Evolutionary conservation across 1,140 invertebrate genomes (phyloP).

Genomic region (Drosophila tsacasi): DNA sequence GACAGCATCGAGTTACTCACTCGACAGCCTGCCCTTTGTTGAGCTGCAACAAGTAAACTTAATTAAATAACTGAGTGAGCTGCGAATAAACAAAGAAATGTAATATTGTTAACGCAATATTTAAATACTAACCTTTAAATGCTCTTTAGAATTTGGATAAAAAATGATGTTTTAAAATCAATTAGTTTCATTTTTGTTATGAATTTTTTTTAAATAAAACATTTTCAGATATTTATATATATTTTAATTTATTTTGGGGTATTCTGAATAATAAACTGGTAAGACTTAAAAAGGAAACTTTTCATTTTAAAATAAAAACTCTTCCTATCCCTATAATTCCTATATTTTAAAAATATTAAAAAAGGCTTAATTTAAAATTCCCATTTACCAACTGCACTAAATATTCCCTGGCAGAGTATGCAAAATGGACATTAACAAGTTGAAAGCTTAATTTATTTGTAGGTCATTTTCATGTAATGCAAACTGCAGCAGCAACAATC

Average conservation of each 20-base stretch:
- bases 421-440: constrained; percentile 40
- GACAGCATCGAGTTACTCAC: constrained; percentile 30
- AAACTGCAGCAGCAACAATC: constrained; percentile 45
- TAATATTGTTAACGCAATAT: constrained; percentile 4
- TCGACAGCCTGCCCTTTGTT: constrained; percentile 31
- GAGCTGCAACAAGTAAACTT: constrained; percentile 48
- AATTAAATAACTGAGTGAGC: constrained; percentile 60
- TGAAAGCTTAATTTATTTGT: constrained; percentile 71
- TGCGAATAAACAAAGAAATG: constrained; percentile 41
- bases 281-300: too few relatives aligned
- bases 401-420: constrained; percentile 23
- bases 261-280: too few relatives aligned
- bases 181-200: too few relatives aligned
- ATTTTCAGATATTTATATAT: background rate
- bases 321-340: background rate
- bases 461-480: constrained; percentile 77
- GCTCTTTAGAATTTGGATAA: background rate
- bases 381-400: background rate
- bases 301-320: background rate
- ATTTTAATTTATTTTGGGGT: too few relatives aligned
- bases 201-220: background rate
- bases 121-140: background rate
- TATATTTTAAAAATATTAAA: background rate
- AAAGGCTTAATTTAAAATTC: background rate
- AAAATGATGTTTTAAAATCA: too few relatives aligned